Evolutionary conservation across 2,113 vertebrate genomes (phyloP).

Genomic region (Dicaeum eximium): DNA sequence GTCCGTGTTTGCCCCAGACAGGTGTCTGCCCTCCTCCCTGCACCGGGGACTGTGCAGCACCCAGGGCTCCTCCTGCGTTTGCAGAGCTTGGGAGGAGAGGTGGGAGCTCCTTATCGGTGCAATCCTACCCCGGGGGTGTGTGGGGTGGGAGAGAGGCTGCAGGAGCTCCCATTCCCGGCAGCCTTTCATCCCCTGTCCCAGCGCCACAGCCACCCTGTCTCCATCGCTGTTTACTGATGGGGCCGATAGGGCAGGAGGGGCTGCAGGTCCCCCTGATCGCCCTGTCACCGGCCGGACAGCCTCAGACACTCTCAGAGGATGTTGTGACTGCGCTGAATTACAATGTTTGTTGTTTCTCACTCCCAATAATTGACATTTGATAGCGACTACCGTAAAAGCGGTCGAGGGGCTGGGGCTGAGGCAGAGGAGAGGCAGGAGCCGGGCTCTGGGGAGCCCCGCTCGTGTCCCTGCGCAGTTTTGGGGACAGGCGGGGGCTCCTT

Average conservation of each 20-base stretch:
- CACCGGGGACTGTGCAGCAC: neutral
- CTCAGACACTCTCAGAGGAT: slow-evolving; percentile 66
- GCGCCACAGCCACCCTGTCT: slow-evolving; percentile 72
- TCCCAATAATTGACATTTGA: slow-evolving; percentile 69
- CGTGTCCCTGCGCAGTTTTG: neutral
- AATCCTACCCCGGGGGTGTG: neutral
- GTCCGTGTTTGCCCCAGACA: neutral
- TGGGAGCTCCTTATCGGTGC: neutral
- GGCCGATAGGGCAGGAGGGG: slow-evolving; percentile 57
- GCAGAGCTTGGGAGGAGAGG: neutral
- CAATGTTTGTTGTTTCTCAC: slow-evolving; percentile 72
- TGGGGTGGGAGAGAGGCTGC: neutral
- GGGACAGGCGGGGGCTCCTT: neutral
- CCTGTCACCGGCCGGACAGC: slow-evolving; percentile 49
- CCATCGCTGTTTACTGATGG: slow-evolving; percentile 75
- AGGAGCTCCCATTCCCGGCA: neutral
- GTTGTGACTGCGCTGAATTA: slow-evolving; percentile 71
- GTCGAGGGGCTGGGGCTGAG: neutral
- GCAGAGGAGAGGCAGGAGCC: neutral
- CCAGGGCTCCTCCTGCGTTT: neutral
- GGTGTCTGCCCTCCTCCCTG: accelerated
- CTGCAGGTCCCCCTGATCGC: slow-evolving; percentile 55
- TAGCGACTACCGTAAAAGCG: slow-evolving; percentile 58
- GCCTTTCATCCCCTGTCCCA: slow-evolving; percentile 59
- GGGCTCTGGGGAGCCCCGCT: neutral